phyloP scores from a whole-genome alignment of 1,140 invertebrate species.

The Penaeus vannamei region DNA sequence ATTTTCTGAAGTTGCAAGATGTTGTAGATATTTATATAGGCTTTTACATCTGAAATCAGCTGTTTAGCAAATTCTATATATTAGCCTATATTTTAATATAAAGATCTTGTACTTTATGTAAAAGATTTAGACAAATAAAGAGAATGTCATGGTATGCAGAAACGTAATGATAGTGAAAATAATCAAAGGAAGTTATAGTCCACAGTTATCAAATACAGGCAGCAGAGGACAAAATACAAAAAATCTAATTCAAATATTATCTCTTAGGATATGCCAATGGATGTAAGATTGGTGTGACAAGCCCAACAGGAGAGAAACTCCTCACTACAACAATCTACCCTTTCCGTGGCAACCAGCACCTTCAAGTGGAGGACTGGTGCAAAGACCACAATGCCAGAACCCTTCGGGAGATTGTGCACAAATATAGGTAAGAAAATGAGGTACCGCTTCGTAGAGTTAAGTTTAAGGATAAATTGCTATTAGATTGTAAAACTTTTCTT shows the following conservation, averaged over 20 bases:
- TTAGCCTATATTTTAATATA: too few relatives aligned
- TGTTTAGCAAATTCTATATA: too few relatives aligned
- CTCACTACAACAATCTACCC: constrained; percentile 80
- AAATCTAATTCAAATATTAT: background rate
- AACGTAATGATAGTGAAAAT: background rate
- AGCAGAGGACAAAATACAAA: background rate
- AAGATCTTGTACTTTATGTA: too few relatives aligned
- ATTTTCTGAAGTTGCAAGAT: too few relatives aligned
- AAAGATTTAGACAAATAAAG: too few relatives aligned
- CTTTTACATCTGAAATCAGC: background rate
- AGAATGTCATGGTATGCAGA: too few relatives aligned
- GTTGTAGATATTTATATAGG: background rate
- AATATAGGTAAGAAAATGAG: constrained; percentile 62
- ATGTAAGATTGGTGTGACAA: constrained; percentile 86
- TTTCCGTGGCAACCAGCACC: constrained; percentile 70
- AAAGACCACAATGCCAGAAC: constrained; percentile 62
- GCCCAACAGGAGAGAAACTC: constrained; percentile 80
- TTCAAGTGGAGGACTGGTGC: constrained; percentile 68
- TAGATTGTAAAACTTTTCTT: too few relatives aligned
- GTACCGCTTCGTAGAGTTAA: too few relatives aligned
- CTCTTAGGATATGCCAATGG: constrained; percentile 82
- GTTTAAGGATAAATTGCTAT: too few relatives aligned
- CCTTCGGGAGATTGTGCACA: constrained; percentile 68
- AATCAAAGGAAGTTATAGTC: background rate
- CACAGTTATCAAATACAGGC: too few relatives aligned